Evolutionary conservation across 2,113 vertebrate genomes (phyloP), one percentile per base, ranked within the genome.

Genomic region (Antechinus stuartii): DNA sequence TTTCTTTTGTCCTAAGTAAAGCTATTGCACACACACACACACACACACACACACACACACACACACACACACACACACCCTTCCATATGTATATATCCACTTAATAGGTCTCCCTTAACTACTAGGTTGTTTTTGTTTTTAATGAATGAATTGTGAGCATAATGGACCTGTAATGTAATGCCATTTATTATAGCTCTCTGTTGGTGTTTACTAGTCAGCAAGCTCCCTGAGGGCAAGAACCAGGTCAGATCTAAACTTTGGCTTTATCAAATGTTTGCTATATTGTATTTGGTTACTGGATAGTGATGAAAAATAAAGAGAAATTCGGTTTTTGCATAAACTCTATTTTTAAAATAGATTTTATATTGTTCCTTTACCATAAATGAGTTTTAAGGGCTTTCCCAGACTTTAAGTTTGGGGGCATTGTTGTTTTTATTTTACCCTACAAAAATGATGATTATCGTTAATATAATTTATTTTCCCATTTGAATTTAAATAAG

Each of bases 381-480:
- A 54, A 56, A 52, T 46, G 52, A 52, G 0, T 16, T 27, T 27
- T 0, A 54, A 90, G 50, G 54, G 16, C 76, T 92, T 94, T 84
- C n/a, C 92, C 90, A 52, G 89, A 14, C 24, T 56, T 61, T 54
- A 57, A 54, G 14, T 92, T 56, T 93, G 56, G 91, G 68, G 76
- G n/a, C 12, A 56, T 92, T 90, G 42, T 55, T 94, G n/a, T 50
- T 61, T 91, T n/a, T 90, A 54, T 61, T 92, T 90, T n/a, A 95
- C 90, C 27, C n/a, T 54, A 89, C 91, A 61, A 76, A 94, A 96
- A 92, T 92, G 84, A 93, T 46, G 19, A 54, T 92, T 94, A 94
- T 89, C 57, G 93, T 94, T 94, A 92, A 94, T 46, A 54, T 42
- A 90, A 89, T 93, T 96, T 97, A 55, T 96, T 96, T 96, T 95